Conservation (phyloP, 2,113 vertebrate genomes). For the Chloebia gouldiae region DNA sequence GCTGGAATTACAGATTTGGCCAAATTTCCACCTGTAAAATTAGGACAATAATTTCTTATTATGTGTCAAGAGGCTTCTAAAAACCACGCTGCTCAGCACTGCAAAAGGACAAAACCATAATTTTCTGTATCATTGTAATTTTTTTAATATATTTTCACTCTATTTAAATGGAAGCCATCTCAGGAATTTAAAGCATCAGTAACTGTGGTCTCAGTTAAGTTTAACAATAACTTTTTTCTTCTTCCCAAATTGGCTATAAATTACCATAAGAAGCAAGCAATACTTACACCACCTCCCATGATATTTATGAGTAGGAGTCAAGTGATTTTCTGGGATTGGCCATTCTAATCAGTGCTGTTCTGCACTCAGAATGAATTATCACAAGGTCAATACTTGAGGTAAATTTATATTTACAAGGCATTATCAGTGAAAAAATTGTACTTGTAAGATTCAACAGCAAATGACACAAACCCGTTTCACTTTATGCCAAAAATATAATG, state of each 20-base stretch:
- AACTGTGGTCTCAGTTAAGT: not conserved
- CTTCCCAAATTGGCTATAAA: not conserved
- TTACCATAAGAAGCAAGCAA: not conserved
- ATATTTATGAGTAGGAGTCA: not conserved
- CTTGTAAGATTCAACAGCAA: not conserved
- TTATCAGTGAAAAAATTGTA: not conserved
- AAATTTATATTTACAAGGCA: not conserved
- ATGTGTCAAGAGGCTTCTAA: not conserved
- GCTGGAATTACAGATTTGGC: not conserved
- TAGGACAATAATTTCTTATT: not conserved
- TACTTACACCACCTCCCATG: not conserved
- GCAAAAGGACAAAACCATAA: not conserved
- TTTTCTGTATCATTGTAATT: not conserved
- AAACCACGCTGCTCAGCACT: not conserved
- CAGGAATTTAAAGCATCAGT: not conserved
- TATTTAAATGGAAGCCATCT: not conserved
- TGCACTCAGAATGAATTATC: not conserved
- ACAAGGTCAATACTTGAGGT: not conserved
- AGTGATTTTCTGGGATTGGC: not conserved
- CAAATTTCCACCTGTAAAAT: not conserved
- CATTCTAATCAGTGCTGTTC: not conserved
- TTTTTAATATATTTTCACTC: not conserved
- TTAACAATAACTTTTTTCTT: not conserved
- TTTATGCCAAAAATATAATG: constrained; percentile 13
- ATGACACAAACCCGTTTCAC: not conserved